These are phyloP conservation scores for Pseudorasbora parva DNA, from an alignment of 2,113 vertebrate genomes.

Conservation along the genomic window DNA sequence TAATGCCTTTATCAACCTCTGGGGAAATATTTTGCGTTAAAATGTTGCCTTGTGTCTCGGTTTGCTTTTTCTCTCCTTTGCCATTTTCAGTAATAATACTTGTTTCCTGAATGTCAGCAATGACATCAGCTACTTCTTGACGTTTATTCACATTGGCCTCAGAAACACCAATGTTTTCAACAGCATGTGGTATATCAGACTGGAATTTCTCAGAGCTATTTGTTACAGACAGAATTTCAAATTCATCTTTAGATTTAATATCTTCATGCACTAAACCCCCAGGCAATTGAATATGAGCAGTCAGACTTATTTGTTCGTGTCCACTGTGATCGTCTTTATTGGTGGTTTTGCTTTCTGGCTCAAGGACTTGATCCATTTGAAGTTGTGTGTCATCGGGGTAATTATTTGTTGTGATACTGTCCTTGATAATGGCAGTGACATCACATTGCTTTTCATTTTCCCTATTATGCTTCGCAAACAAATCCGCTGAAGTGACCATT, in stretches of 20 bases:
- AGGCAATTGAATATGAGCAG: background rate
- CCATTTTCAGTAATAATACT: slow-evolving; percentile 33
- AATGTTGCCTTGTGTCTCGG: slow-evolving; percentile 33
- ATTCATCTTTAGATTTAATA: slow-evolving; percentile 19
- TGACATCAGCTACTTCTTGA: background rate
- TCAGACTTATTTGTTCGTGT: background rate
- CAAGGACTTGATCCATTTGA: background rate
- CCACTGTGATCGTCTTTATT: background rate
- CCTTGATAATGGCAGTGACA: background rate
- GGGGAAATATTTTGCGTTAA: slow-evolving; percentile 3
- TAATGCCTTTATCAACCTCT: slow-evolving; percentile 20
- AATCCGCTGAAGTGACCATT: background rate
- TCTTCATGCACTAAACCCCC: background rate
- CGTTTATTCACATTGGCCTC: background rate
- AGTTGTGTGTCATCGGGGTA: background rate
- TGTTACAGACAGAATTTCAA: slow-evolving; percentile 4
- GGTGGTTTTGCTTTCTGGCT: background rate
- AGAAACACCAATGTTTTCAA: background rate
- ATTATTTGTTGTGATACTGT: background rate
- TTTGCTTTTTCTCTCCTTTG: slow-evolving; percentile 25
- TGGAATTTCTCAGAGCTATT: background rate
- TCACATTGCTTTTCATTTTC: slow-evolving; percentile 22
- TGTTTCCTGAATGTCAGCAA: slow-evolving; percentile 17
- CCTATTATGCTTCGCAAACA: background rate
- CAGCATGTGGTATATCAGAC: background rate